Conservation (phyloP, 2,888 invertebrate genomes). For the Xestia c-nigrum region DNA sequence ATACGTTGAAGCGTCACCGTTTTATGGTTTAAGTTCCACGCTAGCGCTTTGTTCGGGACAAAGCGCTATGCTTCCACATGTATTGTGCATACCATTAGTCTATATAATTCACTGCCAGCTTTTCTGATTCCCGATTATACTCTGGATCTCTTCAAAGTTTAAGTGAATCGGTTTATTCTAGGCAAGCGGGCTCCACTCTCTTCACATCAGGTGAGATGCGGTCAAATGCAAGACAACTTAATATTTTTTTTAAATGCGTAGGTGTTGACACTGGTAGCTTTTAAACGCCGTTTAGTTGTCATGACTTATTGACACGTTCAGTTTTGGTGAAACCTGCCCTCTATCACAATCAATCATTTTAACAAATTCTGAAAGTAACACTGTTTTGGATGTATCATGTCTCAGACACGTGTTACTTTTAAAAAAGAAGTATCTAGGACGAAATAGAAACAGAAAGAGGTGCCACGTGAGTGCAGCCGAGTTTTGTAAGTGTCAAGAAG, state of each 20-base stretch:
- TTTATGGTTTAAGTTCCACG: not conserved
- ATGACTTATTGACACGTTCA: not conserved
- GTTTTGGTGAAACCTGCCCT: not conserved
- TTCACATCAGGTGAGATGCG: not conserved
- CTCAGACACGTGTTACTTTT: not conserved
- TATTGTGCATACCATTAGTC: not conserved
- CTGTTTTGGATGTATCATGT: not conserved
- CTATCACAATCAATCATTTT: not conserved
- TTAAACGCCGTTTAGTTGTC: not conserved
- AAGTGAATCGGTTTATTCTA: not conserved
- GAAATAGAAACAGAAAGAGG: slow-evolving; percentile 23
- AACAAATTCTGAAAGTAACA: not conserved
- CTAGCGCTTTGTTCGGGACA: too few relatives aligned
- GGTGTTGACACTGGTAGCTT: not conserved
- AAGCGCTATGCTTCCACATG: not conserved
- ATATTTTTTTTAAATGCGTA: not conserved
- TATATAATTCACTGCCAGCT: not conserved
- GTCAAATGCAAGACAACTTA: not conserved
- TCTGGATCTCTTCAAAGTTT: not conserved
- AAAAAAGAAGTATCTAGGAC: not conserved
- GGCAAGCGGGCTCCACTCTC: not conserved
- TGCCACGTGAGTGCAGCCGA: slow-evolving; percentile 54
- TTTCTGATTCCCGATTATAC: not conserved
- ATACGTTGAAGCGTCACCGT: not conserved
- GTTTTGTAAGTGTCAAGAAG: slow-evolving; percentile 38